A percentile compares a stretch with the other conserved stretches of the same genome.
Conservation (phyloP, 2,113 vertebrate species). For the Pan paniscus region DNA sequence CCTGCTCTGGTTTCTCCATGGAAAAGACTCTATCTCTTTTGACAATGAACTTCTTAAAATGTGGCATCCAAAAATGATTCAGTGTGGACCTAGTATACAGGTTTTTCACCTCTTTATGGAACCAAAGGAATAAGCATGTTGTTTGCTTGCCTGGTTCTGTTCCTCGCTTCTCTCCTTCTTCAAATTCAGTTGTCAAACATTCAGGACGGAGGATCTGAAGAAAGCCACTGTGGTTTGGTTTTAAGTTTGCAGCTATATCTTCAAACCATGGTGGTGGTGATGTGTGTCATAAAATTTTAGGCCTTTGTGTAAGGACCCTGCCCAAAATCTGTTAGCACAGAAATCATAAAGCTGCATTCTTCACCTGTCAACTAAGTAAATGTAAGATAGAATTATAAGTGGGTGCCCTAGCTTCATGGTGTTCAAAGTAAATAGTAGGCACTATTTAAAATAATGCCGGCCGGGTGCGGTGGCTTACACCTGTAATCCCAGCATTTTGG, state of each 20-base stretch:
- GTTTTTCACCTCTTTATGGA: background rate
- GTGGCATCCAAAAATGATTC: background rate
- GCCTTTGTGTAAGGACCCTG: background rate
- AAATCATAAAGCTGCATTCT: background rate
- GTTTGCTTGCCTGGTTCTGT: background rate
- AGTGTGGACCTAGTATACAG: accelerated
- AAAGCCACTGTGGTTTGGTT: background rate
- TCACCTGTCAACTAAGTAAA: background rate
- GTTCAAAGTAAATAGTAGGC: background rate
- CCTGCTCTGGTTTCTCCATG: background rate
- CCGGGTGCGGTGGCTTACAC: too few species aligned
- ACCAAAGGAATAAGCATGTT: background rate
- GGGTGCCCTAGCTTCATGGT: background rate
- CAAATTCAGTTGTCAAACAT: background rate
- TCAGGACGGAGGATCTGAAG: background rate
- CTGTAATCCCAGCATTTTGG: too few species aligned
- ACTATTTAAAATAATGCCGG: background rate
- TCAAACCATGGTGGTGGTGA: background rate
- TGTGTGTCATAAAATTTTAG: background rate
- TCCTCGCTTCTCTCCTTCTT: background rate
- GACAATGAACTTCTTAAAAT: background rate
- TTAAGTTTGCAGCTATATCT: background rate
- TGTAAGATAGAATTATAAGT: background rate
- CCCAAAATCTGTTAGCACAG: background rate
- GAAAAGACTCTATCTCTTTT: background rate